phyloP scores from a whole-genome alignment of 2,888 invertebrate species.

The Lucinisca nassula region DNA sequence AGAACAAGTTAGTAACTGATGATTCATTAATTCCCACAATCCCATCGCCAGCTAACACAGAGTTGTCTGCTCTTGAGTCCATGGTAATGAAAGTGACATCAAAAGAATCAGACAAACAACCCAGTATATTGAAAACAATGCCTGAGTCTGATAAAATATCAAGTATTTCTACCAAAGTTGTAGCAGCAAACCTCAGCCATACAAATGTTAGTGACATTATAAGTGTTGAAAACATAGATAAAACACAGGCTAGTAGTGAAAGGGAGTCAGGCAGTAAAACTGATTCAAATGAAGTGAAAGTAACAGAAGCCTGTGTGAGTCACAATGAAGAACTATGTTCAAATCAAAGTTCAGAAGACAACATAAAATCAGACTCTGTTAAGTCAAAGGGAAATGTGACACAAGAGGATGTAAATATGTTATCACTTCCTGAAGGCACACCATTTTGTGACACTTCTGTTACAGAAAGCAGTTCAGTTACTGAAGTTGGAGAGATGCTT shows the following conservation, averaged over 20 bases:
- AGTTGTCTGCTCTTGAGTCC: background rate
- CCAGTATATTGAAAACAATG: background rate
- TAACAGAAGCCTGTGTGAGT: too few species aligned
- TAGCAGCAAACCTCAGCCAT: background rate
- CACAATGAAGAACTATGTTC: background rate
- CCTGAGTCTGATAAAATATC: background rate
- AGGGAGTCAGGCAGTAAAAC: background rate
- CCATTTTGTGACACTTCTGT: background rate
- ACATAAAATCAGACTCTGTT: too few species aligned
- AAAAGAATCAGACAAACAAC: background rate
- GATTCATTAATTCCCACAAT: background rate
- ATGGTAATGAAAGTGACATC: background rate
- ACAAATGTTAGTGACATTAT: background rate
- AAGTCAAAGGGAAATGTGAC: too few species aligned
- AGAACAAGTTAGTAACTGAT: too few species aligned
- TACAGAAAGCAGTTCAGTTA: background rate
- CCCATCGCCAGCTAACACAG: background rate
- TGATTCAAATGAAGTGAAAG: background rate
- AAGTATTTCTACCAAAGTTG: background rate
- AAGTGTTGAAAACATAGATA: background rate
- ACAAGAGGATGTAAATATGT: too few species aligned
- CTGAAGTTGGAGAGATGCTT: slow-evolving; percentile 10
- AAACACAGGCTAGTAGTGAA: too few species aligned
- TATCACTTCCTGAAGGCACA: background rate
- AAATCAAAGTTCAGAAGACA: too few species aligned